Evolutionary conservation across 2,797 vertebrate genomes (phyloP), one percentile per base, ranked within the genome.

Genomic region (Dermochelys coriacea): DNA sequence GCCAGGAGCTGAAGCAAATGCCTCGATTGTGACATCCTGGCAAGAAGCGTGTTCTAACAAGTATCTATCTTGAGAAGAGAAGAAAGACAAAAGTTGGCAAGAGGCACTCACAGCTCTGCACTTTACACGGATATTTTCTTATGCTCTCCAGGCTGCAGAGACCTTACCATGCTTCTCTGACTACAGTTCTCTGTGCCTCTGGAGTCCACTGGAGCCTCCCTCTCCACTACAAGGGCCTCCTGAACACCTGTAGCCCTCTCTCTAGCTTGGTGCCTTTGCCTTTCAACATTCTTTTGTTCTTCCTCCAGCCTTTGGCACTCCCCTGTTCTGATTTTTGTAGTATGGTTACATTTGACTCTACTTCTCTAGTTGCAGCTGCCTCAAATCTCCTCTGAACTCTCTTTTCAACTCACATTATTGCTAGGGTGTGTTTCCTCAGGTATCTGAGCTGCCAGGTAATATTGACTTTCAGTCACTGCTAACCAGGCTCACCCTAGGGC

Each of bases 1-100:
- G 93, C 91, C 93, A 96, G 88, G 23, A 96, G 92, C 64, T 87
- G 93, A 91, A 96, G 83, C 91, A 95, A 97, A 94, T 52, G 12
- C 89, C 91, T 92, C 47, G 68, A 3, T 94, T 97, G 96, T 84
- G 0, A 93, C 91, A 97, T 94, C 86, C 85, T 91, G 90, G 94
- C 91, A 90, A 89, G 91, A 89, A 80, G 81, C 92, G 93, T 96
- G 95, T 97, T 95, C 87, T 92, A 90, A 92, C 79, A 94, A 96
- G 90, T 83, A 90, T 59, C 84, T 95, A 91, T 94, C 93, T 92
- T 94, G 94, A 89, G 90, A 92, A 92, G 79, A 96, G 87, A 52
- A 93, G 87, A 90, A 80, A 81, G 93, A 74, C 49, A 86, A 29
- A 89, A 86, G 59, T 54, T 95, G 77, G 93, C 93, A 94, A 91